Base-by-base conservation (phyloP, 2,113 vertebrate species). In the Indicator maculatus region DNA sequence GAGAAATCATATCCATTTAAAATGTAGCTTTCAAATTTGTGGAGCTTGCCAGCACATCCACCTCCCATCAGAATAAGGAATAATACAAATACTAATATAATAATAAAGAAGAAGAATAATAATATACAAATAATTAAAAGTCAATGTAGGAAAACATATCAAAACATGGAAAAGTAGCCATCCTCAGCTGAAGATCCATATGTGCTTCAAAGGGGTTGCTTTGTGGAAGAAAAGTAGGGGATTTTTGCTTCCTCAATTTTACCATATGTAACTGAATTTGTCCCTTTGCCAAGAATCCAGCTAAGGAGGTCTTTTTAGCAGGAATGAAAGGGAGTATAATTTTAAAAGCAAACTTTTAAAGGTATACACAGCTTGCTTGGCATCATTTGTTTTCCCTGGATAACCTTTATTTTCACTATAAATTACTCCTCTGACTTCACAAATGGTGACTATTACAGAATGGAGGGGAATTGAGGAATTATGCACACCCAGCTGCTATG, bases 371-470 rank as follows among this genome's bases (percentile, higher is more conserved):
- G 41, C 12, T 90, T 74, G 16, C 59, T 73, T 89, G 24, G 3
- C 44, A 74, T 89, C 2, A 41, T 89, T 96, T 95, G 24, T 88
- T 93, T 90, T 93, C 82, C 56, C 69, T 76, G 64, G 73, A 70
- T 56, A 63, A 79, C 53, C n/a, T 78, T 96, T 95, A 89, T 70
- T 95, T 97, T 96, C 74, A 63, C 41, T 91, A 71, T 90, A 89
- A 96, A 77, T 97, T 95, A 74, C 71, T 45, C 53, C 41, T 80
- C 53, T 93, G 50, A 47, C 82, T 93, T 95, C 86, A 83, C 45
- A 96, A 95, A 94, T 80, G 58, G 50, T 92, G 91, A 76, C 36
- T 92, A 64, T 88, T 80, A 85, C 24, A 73, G 76, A 87, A 52
- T 88, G 56, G 78, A 90, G 21, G 50, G 70, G 75, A 93, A 84